Evolutionary conservation across 2,113 vertebrate genomes (phyloP).

Genomic region (Perca fluviatilis): DNA sequence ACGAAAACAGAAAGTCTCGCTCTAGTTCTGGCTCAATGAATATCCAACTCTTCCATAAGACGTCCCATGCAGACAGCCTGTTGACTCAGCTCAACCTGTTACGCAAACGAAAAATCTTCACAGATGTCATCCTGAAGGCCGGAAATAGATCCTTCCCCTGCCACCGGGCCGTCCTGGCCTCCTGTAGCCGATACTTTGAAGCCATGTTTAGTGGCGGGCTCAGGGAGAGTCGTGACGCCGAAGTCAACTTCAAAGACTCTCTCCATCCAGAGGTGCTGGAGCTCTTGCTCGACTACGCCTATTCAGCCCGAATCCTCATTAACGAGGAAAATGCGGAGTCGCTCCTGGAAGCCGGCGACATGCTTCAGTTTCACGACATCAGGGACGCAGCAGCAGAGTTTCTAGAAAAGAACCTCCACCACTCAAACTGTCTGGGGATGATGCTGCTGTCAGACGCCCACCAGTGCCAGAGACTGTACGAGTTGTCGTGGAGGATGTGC

Average conservation of each 20-base stretch:
- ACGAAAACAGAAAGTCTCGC: slow-evolving; percentile 90
- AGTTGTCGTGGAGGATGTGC: slow-evolving; percentile 89
- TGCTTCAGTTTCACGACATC: slow-evolving; percentile 91
- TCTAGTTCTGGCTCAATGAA: slow-evolving; percentile 88
- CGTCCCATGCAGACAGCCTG: slow-evolving; percentile 83
- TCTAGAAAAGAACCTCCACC: slow-evolving; percentile 88
- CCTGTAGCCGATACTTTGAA: slow-evolving; percentile 90
- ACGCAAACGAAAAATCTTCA: slow-evolving; percentile 87
- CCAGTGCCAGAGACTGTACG: slow-evolving; percentile 86
- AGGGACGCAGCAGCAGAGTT: slow-evolving; percentile 88
- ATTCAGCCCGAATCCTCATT: slow-evolving; percentile 87
- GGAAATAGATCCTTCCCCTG: slow-evolving; percentile 86
- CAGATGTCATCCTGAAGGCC: slow-evolving; percentile 85
- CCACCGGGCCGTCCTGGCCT: slow-evolving; percentile 87
- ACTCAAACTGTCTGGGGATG: slow-evolving; percentile 90
- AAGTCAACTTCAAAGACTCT: slow-evolving; percentile 88
- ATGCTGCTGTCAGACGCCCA: slow-evolving; percentile 89
- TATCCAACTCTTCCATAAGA: slow-evolving; percentile 88
- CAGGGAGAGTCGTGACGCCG: slow-evolving; percentile 84
- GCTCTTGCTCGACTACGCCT: slow-evolving; percentile 88
- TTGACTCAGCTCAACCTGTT: slow-evolving; percentile 89
- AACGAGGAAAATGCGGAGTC: slow-evolving; percentile 91
- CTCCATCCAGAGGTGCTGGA: slow-evolving; percentile 89
- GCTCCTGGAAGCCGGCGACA: slow-evolving; percentile 88
- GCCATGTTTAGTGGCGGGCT: slow-evolving; percentile 89